Evolutionary conservation across 2,888 invertebrate genomes (phyloP).

Genomic region (Andrena hattorfiana): DNA sequence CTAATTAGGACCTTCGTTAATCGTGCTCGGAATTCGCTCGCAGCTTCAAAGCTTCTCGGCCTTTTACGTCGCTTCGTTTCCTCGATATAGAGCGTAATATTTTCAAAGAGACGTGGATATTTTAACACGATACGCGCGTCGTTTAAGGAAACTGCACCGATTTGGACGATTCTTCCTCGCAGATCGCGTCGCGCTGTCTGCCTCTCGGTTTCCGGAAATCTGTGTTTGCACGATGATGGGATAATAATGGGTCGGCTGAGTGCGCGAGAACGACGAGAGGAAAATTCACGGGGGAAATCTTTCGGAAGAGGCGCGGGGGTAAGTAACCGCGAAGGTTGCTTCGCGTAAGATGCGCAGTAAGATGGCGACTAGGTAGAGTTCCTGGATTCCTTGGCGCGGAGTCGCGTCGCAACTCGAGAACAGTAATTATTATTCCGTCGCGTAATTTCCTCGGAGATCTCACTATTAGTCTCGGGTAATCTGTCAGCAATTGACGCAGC

Average conservation of each 20-base stretch:
- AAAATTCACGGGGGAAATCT: constrained; percentile 45
- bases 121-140: neutral
- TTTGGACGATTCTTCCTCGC: constrained; percentile 14
- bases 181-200: neutral
- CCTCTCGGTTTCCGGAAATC: constrained; percentile 16
- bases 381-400: neutral
- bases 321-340: constrained; percentile 13
- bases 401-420: too few species aligned
- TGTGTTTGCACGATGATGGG: constrained; percentile 36
- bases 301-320: constrained; percentile 4
- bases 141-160: neutral
- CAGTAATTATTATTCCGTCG: too few species aligned
- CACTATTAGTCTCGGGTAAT: too few species aligned
- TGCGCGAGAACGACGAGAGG: constrained; percentile 9
- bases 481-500: too few species aligned
- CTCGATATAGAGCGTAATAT: neutral
- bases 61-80: neutral
- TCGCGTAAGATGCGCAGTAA: neutral
- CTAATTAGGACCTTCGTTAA: constrained; percentile 29
- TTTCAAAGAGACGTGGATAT: constrained; percentile 3
- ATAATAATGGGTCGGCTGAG: constrained; percentile 41
- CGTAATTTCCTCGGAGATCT: too few species aligned
- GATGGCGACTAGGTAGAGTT: neutral
- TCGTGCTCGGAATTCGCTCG: constrained; percentile 12
- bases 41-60: constrained; percentile 14